Conservation (phyloP, 2,113 vertebrate genomes). For the Opisthocomus hoazin region DNA sequence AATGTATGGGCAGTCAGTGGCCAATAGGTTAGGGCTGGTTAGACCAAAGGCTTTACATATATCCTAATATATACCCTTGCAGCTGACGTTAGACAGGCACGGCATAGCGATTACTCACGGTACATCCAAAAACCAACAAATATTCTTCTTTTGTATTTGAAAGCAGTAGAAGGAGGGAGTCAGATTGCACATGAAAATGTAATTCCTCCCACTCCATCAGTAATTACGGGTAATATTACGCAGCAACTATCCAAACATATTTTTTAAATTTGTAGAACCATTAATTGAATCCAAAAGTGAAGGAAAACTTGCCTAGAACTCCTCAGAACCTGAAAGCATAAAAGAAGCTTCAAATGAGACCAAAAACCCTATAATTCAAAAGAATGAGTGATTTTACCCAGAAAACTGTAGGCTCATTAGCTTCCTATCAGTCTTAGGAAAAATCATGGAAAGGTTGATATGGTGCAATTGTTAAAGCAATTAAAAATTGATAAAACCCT, state of each 20-base stretch:
- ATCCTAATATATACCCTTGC: neutral
- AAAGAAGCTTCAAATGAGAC: neutral
- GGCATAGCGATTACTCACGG: neutral
- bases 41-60: neutral
- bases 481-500: neutral
- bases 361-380: neutral
- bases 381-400: neutral
- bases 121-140: neutral
- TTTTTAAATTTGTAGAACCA: neutral
- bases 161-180: neutral
- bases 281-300: neutral
- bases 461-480: neutral
- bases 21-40: neutral
- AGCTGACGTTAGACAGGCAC: neutral
- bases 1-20: neutral
- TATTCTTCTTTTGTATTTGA: neutral
- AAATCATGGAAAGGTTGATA: neutral
- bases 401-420: neutral
- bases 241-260: neutral
- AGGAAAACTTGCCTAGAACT: neutral
- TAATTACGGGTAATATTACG: neutral
- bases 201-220: neutral
- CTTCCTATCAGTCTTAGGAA: neutral
- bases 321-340: neutral
- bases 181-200: neutral